Evolutionary conservation across 2,888 invertebrate species (phyloP), one percentile per base, ranked within the genome.

Genomic region (Rhogogaster chlorosoma): DNA sequence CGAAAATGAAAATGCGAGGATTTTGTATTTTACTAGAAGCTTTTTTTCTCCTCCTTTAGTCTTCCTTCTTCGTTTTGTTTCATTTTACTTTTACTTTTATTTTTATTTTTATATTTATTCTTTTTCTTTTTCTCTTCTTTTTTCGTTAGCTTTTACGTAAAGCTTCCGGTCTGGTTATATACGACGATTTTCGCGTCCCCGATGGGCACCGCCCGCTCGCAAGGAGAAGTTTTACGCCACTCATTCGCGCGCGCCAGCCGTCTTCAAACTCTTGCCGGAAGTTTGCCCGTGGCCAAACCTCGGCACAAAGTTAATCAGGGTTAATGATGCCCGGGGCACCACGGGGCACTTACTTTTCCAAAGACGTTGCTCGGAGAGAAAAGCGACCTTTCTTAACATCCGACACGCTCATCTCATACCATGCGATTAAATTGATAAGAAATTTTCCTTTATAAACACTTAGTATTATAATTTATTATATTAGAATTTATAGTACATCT

Each of bases 241-340:
- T 77, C 75, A 77, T 77, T 77, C 49, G n/a, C 22, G 73, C 45
- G 36, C 7, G 9, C n/a, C 32, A 71, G 71, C 22, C 36, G 49
- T 77, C 57, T 80, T n/a, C n/a, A 36, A 80, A 36, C 22, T 61
- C 32, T 0, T 32, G 6, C 77, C 49, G 77, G 18, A 80, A 61
- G 36, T 36, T 80, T 61, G 4, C 57, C 78, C 12, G 78, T 80
- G 71, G 71, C 71, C 61, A 36, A 80, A 80, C 36, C 57, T 80
- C 36, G n/a, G 78, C n/a, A n/a, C 57, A 57, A 80, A 80, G 32
- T 80, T 80, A 80, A 80, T 80, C 57, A 80, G 78, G 61, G 78
- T 80, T 80, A 80, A 80, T 61, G 78, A 80, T 80, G 45, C 57
- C 57, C 61, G 38, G 32, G 57, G 61, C 57, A 38, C 12, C 32